A percentile compares a stretch with the other conserved stretches of the same genome.
phyloP scores from a whole-genome alignment of 2,888 invertebrate species.

The Anthophora plumipes region DNA sequence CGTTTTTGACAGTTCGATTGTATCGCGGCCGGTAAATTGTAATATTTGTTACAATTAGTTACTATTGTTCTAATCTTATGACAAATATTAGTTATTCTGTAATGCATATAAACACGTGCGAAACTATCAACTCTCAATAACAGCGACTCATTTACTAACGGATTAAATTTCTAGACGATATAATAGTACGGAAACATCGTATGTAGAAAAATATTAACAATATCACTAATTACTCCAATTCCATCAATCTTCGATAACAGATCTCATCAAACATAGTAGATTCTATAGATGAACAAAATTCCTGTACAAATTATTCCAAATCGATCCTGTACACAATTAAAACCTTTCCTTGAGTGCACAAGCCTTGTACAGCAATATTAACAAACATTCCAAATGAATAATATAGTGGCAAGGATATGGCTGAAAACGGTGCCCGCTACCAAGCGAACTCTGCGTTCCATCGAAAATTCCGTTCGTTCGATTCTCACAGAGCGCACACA shows the following conservation, averaged over 20 bases:
- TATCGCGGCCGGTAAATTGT: no score
- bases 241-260: background rate
- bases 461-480: constrained; percentile 68
- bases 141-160: no score
- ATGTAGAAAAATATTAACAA: no score
- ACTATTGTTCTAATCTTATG: no score
- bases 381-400: constrained; percentile 12
- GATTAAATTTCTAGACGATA: no score
- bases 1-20: no score
- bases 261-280: background rate
- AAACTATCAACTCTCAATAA: no score
- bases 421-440: constrained; percentile 48
- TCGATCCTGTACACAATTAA: background rate
- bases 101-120: no score
- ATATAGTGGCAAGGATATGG: constrained; percentile 10
- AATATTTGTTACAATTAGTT: no score
- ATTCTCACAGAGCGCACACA: constrained; percentile 50
- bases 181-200: no score
- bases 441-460: constrained; percentile 60
- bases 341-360: background rate
- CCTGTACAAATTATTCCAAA: background rate
- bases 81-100: no score
- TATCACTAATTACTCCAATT: background rate
- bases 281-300: background rate
- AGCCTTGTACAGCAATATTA: background rate